Evolutionary conservation across 2,797 vertebrate genomes (phyloP).

Genomic region (Lacerta bilineata): DNA sequence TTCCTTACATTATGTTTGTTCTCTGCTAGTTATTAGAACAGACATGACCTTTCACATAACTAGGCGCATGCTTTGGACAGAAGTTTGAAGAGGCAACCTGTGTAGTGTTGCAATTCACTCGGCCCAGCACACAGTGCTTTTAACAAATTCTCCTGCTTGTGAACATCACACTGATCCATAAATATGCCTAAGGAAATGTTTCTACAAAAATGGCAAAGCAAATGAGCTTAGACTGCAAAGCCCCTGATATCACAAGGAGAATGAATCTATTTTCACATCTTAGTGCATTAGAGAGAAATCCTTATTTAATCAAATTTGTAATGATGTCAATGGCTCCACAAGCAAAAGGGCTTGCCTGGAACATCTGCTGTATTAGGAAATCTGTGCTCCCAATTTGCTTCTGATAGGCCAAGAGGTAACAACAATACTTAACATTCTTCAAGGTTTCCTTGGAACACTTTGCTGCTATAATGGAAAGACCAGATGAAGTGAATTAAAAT

Average conservation of each 20-base stretch:
- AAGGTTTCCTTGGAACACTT: slow-evolving; percentile 35
- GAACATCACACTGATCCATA: slow-evolving; percentile 27
- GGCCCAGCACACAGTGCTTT: background rate
- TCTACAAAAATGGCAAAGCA: slow-evolving; percentile 38
- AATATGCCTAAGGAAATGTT: slow-evolving; percentile 43
- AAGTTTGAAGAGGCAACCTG: background rate
- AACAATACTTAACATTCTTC: slow-evolving; percentile 48
- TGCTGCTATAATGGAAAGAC: slow-evolving; percentile 42
- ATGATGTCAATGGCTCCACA: slow-evolving; percentile 39
- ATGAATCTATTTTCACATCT: slow-evolving; percentile 48
- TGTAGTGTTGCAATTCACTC: background rate
- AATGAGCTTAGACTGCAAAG: slow-evolving; percentile 41
- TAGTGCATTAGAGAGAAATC: slow-evolving; percentile 42
- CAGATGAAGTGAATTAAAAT: slow-evolving; percentile 63
- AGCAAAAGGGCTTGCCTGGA: slow-evolving; percentile 45
- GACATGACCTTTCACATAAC: background rate
- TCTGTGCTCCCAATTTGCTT: slow-evolving; percentile 38
- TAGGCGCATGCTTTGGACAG: background rate
- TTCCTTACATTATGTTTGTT: background rate
- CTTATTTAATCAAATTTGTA: slow-evolving; percentile 47
- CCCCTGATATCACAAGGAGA: slow-evolving; percentile 20
- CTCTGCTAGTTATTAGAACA: background rate
- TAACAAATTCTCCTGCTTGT: background rate
- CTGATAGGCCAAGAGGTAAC: slow-evolving; percentile 39
- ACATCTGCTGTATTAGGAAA: slow-evolving; percentile 29